Percentiles rank a stretch among this genome's conserved stretches.
phyloP scores from a whole-genome alignment of 2,113 vertebrate species.

The Ahaetulla prasina region DNA sequence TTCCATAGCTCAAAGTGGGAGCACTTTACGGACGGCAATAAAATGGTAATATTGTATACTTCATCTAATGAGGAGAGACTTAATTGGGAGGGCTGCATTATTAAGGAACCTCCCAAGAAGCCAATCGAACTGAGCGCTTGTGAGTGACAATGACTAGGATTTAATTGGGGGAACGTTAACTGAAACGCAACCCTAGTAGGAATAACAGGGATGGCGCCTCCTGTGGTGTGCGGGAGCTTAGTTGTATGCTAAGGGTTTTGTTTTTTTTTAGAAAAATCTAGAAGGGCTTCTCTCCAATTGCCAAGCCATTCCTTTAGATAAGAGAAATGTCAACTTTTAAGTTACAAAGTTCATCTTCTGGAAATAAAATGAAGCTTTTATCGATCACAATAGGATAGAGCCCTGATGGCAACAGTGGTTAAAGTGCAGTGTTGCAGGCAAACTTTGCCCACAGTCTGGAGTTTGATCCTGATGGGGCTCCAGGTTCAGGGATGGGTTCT shows the following conservation, averaged over 20 bases:
- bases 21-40: constrained; percentile 54
- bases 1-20: constrained; percentile 47
- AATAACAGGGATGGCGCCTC: constrained; percentile 53
- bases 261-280: constrained; percentile 57
- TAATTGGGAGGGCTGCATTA: constrained; percentile 69
- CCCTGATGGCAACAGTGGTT: neutral
- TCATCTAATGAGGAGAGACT: constrained; percentile 66
- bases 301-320: constrained; percentile 52
- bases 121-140: constrained; percentile 65
- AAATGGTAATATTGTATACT: constrained; percentile 67
- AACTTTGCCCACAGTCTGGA: neutral
- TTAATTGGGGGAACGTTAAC: constrained; percentile 65
- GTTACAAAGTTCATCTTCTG: constrained; percentile 27
- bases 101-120: constrained; percentile 71
- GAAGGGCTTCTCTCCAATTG: neutral
- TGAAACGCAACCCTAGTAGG: constrained; percentile 60
- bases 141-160: constrained; percentile 68
- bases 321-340: constrained; percentile 48
- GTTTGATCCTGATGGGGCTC: neutral
- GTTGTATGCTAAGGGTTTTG: constrained; percentile 51
- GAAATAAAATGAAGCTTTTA: neutral
- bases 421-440: neutral
- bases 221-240: constrained; percentile 61
- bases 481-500: too few species aligned
- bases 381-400: neutral